Percentiles rank a stretch among this genome's conserved stretches.
These are phyloP conservation scores for Drosophila prostipennis DNA, from an alignment of 2,888 invertebrate species.

Conservation along the genomic window DNA sequence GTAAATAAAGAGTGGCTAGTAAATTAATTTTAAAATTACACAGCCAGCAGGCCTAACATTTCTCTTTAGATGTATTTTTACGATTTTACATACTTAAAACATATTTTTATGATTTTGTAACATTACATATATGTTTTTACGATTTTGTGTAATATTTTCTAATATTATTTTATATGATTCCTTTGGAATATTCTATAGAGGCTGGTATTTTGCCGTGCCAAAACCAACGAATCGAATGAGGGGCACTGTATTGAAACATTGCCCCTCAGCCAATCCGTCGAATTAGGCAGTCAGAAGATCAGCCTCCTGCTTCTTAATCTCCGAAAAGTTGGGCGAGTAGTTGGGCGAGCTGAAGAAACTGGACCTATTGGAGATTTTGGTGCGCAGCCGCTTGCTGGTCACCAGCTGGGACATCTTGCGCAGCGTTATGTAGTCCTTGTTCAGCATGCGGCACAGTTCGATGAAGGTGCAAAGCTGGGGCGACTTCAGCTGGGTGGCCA, in stretches of 20 bases:
- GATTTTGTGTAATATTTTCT: background rate
- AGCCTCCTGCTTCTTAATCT: background rate
- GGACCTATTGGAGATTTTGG: conserved; percentile 38
- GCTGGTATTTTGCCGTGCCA: too few species aligned
- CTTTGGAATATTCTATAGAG: background rate
- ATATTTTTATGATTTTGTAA: background rate
- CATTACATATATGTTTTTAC: background rate
- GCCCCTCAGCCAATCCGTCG: conserved; percentile 8
- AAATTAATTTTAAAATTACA: background rate
- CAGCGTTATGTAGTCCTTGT: conserved; percentile 70
- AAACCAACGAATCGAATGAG: conserved; percentile 7
- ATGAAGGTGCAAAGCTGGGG: conserved; percentile 64
- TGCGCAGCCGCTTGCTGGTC: conserved; percentile 42
- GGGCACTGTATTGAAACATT: background rate
- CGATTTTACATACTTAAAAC: background rate
- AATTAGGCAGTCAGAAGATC: background rate
- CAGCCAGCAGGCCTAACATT: too few species aligned
- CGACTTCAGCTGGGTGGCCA: conserved; percentile 69
- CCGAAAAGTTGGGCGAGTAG: background rate
- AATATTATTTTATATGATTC: background rate
- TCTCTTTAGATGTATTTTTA: background rate
- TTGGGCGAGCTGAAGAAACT: conserved; percentile 10
- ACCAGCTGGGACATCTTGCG: conserved; percentile 67
- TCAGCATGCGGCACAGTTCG: conserved; percentile 72
- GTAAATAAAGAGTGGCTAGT: background rate